phyloP scores from a whole-genome alignment of 2,888 invertebrate species.

The Macaria notata region DNA sequence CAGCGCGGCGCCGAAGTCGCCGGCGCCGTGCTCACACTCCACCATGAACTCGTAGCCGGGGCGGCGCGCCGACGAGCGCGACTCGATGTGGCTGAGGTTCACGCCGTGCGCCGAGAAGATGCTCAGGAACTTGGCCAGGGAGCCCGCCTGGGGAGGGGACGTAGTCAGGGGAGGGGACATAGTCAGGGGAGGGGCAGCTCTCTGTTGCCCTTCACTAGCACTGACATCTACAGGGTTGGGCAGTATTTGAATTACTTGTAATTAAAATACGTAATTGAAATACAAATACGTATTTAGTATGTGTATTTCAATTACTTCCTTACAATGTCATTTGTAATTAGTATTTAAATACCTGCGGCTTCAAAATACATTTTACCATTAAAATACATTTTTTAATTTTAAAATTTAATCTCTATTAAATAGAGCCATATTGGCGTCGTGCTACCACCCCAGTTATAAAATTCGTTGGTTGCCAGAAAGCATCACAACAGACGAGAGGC shows the following conservation, averaged over 20 bases:
- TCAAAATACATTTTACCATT: no score
- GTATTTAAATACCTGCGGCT: no score
- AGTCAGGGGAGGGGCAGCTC: no score
- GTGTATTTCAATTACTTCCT: slow-evolving; percentile 7
- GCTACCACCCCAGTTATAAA: no score
- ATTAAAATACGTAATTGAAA: slow-evolving; percentile 49
- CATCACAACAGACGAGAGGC: no score
- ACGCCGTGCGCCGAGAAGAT: slow-evolving; percentile 92
- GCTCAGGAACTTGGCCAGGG: slow-evolving; percentile 92
- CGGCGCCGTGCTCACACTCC: slow-evolving; percentile 90
- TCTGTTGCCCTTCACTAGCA: no score
- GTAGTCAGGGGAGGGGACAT: no score
- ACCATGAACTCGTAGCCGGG: slow-evolving; percentile 97
- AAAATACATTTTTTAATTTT: no score
- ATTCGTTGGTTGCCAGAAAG: no score
- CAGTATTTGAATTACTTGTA: slow-evolving; percentile 37
- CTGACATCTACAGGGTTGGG: slow-evolving; percentile 8
- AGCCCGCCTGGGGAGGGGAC: slow-evolving; percentile 83
- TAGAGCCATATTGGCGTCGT: no score
- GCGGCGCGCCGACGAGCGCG: slow-evolving; percentile 90
- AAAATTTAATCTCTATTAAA: no score
- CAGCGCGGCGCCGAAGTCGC: slow-evolving; percentile 89
- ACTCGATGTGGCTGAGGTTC: slow-evolving; percentile 96
- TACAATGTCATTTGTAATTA: no score
- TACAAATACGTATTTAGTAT: slow-evolving; percentile 32